Conservation (phyloP, 2,888 invertebrate species). For the Leptarthrus brevirostris region DNA sequence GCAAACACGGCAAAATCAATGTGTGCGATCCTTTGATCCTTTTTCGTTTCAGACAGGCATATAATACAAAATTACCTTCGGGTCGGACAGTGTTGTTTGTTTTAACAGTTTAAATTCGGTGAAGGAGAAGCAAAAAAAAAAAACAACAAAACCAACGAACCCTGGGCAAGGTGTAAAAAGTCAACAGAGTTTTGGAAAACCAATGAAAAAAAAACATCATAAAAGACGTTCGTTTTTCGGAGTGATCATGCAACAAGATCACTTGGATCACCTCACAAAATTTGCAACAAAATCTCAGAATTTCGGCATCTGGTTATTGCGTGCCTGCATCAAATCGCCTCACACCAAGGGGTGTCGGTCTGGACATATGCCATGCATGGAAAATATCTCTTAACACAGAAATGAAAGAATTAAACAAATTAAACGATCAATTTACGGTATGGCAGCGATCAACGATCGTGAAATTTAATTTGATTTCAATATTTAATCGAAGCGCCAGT, state of each 20-base stretch:
- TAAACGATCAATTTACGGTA: slow-evolving; percentile 45
- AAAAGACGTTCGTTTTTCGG: not conserved
- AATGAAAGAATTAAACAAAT: slow-evolving; percentile 36
- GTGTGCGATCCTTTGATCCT: slow-evolving; percentile 40
- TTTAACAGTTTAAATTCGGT: slow-evolving; percentile 32
- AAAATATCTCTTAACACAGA: slow-evolving; percentile 5
- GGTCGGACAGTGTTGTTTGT: slow-evolving; percentile 7
- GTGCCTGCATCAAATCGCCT: slow-evolving; percentile 16
- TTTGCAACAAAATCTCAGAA: not conserved
- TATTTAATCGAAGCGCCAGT: slow-evolving; percentile 10
- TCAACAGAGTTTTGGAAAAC: not conserved
- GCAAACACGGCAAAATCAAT: slow-evolving; percentile 20
- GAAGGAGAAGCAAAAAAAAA: too few species aligned
- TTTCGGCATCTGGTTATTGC: slow-evolving; percentile 31
- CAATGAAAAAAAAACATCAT: not conserved
- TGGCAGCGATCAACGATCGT: slow-evolving; percentile 23
- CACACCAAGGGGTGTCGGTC: slow-evolving; percentile 1
- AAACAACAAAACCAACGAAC: not conserved
- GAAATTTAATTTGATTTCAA: slow-evolving; percentile 35
- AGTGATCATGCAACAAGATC: not conserved
- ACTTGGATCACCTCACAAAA: not conserved
- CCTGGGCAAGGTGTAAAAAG: slow-evolving; percentile 38
- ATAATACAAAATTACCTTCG: not conserved
- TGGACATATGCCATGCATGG: not conserved
- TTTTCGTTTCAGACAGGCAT: not conserved